Evolutionary conservation across 2,113 vertebrate species (phyloP), one percentile per base, ranked within the genome.

Genomic region (Vidua macroura): DNA sequence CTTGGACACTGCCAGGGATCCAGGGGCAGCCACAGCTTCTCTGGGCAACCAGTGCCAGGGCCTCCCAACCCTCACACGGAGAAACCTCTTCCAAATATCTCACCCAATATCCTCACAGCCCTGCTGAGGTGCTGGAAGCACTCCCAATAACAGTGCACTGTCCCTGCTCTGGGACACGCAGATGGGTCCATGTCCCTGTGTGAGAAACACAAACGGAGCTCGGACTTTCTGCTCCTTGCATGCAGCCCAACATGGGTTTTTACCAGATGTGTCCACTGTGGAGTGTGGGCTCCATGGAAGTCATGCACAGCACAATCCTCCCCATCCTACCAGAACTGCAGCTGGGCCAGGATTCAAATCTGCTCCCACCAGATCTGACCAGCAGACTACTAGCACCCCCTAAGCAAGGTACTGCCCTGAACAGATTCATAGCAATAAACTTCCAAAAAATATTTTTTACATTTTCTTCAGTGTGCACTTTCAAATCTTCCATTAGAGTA

Each of bases 141-240:
- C 18, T 66, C 17, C 21, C 55, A 66, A 2, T 0, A 4, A 2
- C 24, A 43, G 25, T 6, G 17, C 79, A 81, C 60, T 20, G 51
- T 28, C 37, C 24, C 28, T 30, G 27, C 48, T 70, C 20, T 62
- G 70, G 70, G 51, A 74, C 46, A 69, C 2, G 0, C 0, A 0
- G 39, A 0, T 0, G 0, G 44, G 69, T 22, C 44, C 23, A 3
- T 5, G 44, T 30, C 1, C 2, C 20, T 31, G 46, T 21, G 25
- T 51, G 35, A 83, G 41, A 69, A 60, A 64, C 66, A 27, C 83
- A 64, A 51, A 78, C 2, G 7, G 55, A 44, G 58, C 30, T 55
- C 75, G 82, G 44, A 30, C 41, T 76, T 15, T 14, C 49, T 3
- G 1, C 28, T 53, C 24, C 56, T 33, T 0, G 0, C 9, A 1